A percentile compares a stretch with the other conserved stretches of the same genome.
Evolutionary conservation across 2,113 vertebrate species (phyloP).

Genomic region (Myrmecobius fasciatus): DNA sequence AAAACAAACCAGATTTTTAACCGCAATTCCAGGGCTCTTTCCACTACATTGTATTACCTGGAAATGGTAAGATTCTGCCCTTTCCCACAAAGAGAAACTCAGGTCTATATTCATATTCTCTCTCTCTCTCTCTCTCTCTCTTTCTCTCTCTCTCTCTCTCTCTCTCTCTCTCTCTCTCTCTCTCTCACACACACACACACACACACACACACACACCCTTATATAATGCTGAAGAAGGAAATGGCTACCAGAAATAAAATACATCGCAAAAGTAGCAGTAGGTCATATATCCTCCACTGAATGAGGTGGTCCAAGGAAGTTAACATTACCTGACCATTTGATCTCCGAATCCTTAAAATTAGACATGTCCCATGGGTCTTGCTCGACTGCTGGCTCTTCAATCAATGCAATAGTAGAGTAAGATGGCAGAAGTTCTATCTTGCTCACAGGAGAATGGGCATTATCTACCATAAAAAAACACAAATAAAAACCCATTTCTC

Average conservation of each 20-base stretch:
- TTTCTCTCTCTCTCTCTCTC: background rate
- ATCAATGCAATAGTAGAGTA: slow-evolving; percentile 89
- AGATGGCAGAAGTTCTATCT: slow-evolving; percentile 82
- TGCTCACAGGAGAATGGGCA: slow-evolving; percentile 57
- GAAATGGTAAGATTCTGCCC: background rate
- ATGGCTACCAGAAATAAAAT: background rate
- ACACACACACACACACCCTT: background rate
- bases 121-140: background rate
- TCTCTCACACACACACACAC: background rate
- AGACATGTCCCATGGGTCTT: slow-evolving; percentile 92
- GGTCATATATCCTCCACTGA: background rate
- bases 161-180: background rate
- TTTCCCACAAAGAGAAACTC: background rate
- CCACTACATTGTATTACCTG: background rate
- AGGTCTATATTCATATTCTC: background rate
- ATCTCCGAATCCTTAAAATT: slow-evolving; percentile 88
- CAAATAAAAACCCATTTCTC: accelerated
- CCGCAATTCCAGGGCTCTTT: background rate
- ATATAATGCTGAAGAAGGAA: background rate
- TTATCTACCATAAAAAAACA: slow-evolving; percentile 74
- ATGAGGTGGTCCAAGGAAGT: background rate
- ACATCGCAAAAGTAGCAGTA: background rate
- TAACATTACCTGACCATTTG: slow-evolving; percentile 93
- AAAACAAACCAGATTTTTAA: background rate
- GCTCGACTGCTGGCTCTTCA: slow-evolving; percentile 72